A percentile compares a stretch with the other conserved stretches of the same genome.
phyloP scores from a whole-genome alignment of 2,797 vertebrate species.

The Champsocephalus gunnari region DNA sequence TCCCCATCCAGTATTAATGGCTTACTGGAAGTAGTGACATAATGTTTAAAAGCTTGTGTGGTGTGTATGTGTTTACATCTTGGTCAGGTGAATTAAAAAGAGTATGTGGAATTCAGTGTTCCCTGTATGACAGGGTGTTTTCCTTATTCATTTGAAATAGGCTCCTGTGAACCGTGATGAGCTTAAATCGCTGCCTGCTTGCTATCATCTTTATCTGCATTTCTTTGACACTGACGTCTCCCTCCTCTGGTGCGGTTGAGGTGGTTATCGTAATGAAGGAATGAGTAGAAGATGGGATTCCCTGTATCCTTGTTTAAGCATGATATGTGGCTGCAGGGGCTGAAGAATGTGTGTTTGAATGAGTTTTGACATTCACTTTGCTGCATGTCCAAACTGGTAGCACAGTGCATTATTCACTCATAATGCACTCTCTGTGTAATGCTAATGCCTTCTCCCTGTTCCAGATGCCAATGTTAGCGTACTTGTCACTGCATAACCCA shows the following conservation, averaged over 20 bases:
- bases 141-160: conserved; percentile 32
- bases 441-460: conserved; percentile 85
- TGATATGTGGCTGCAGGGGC: conserved; percentile 87
- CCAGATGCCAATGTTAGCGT: conserved; percentile 75
- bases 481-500: conserved; percentile 74
- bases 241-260: conserved; percentile 41
- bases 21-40: conserved; percentile 18
- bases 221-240: conserved; percentile 29
- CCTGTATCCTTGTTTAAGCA: conserved; percentile 77
- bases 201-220: conserved; percentile 52
- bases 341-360: conserved; percentile 93
- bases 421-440: conserved; percentile 88
- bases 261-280: conserved; percentile 66
- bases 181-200: conserved; percentile 31
- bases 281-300: conserved; percentile 70
- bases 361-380: conserved; percentile 95
- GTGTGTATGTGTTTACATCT: background rate
- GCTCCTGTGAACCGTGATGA: conserved; percentile 44
- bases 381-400: conserved; percentile 92
- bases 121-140: conserved; percentile 7
- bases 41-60: background rate
- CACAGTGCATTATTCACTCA: conserved; percentile 92
- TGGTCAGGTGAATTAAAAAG: conserved; percentile 8
- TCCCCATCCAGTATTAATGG: conserved; percentile 20
- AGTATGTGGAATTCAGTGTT: background rate